Evolutionary conservation across 2,113 vertebrate genomes (phyloP).

Genomic region (Bos javanicus): DNA sequence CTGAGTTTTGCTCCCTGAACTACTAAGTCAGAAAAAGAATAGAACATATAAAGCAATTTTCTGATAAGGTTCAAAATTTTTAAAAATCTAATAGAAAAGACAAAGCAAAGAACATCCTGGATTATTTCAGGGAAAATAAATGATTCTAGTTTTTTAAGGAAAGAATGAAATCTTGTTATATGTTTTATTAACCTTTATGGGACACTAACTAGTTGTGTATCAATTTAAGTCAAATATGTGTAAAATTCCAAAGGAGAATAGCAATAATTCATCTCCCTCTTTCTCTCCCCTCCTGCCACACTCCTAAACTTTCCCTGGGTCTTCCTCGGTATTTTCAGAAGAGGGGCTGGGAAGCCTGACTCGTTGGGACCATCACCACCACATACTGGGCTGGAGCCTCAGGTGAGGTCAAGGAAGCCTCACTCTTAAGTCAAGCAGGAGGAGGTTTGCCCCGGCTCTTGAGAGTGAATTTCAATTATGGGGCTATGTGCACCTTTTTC

Average conservation of each 20-base stretch:
- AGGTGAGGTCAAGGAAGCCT: background rate
- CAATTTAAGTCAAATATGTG: background rate
- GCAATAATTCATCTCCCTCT: background rate
- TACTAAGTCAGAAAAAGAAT: background rate
- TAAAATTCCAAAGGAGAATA: background rate
- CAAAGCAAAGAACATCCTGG: background rate
- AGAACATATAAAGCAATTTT: background rate
- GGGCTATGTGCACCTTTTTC: background rate
- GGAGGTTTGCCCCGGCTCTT: background rate
- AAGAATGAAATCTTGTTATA: background rate
- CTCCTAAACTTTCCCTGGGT: background rate
- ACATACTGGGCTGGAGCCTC: background rate
- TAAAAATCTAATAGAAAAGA: background rate
- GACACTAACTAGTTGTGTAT: background rate
- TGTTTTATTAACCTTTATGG: background rate
- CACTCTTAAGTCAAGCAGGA: background rate
- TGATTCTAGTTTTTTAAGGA: background rate
- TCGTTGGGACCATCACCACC: no score
- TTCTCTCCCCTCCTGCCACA: background rate
- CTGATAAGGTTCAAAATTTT: background rate
- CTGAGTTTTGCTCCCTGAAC: background rate
- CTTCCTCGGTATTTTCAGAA: background rate
- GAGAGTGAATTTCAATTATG: background rate
- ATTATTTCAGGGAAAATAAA: background rate
- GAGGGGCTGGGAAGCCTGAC: background rate